phyloP scores from a whole-genome alignment of 1,140 invertebrate species.

The Chrysomallon squamiferum region DNA sequence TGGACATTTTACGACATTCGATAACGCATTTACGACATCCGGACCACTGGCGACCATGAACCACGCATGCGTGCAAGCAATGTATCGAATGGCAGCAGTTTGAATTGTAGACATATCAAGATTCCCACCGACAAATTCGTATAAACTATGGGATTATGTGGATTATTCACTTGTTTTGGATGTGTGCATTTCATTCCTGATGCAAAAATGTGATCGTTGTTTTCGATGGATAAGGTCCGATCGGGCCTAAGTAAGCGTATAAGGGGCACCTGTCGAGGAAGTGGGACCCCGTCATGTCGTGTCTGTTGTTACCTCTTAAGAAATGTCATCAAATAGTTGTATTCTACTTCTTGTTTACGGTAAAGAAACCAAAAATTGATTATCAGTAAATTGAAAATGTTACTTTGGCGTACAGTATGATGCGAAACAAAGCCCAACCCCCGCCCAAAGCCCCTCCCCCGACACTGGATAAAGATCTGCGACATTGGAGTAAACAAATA shows the following conservation, averaged over 20 bases:
- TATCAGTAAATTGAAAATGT: neutral
- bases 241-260: neutral
- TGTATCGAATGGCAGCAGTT: conserved; percentile 38
- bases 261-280: conserved; percentile 12
- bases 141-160: conserved; percentile 20
- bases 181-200: conserved; percentile 8
- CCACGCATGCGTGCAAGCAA: conserved; percentile 25
- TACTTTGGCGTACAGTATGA: conserved; percentile 26
- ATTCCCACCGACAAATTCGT: conserved; percentile 31
- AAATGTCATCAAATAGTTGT: conserved; percentile 1
- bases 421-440: conserved; percentile 30
- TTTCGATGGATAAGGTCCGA: conserved; percentile 4
- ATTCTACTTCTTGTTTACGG: conserved; percentile 1
- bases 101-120: conserved; percentile 16
- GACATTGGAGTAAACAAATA: conserved; percentile 53
- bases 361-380: neutral
- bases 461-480: conserved; percentile 30
- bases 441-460: conserved; percentile 26
- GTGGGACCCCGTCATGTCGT: neutral
- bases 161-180: conserved; percentile 7
- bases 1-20: neutral
- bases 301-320: conserved; percentile 1
- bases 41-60: neutral
- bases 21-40: conserved; percentile 12
- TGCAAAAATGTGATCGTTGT: conserved; percentile 14